phyloP scores from a whole-genome alignment of 2,113 vertebrate species.

The Polypterus senegalus region DNA sequence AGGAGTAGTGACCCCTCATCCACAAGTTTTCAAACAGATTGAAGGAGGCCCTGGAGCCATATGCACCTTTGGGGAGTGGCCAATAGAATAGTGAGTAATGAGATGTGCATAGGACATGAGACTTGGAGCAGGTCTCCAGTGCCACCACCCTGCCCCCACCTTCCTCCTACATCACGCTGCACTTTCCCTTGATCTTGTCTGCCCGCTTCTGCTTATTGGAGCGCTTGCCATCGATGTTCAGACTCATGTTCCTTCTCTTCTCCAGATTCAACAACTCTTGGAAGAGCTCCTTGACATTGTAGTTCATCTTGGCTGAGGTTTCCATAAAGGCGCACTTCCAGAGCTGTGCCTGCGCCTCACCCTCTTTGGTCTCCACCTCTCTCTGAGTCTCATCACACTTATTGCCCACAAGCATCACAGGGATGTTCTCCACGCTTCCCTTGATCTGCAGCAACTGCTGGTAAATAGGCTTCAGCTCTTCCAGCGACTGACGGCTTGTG shows the following conservation, averaged over 20 bases:
- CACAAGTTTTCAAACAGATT: too few relatives aligned
- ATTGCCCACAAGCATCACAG: constrained; percentile 94
- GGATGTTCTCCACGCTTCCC: constrained; percentile 80
- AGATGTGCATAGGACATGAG: too few relatives aligned
- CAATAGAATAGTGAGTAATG: too few relatives aligned
- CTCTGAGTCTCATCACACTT: constrained; percentile 92
- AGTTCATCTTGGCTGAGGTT: constrained; percentile 96
- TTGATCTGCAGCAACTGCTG: constrained; percentile 91
- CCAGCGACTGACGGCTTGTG: constrained; percentile 87
- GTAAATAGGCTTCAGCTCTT: constrained; percentile 92
- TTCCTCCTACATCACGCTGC: constrained; percentile 69
- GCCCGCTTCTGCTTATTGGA: constrained; percentile 81
- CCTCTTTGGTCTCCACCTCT: constrained; percentile 81
- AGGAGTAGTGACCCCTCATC: too few relatives aligned
- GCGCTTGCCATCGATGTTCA: constrained; percentile 83
- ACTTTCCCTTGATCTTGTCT: constrained; percentile 91
- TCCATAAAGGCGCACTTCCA: constrained; percentile 98
- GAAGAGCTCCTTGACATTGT: constrained; percentile 95
- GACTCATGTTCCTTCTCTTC: constrained; percentile 85
- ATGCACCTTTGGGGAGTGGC: too few relatives aligned
- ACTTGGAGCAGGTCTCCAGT: too few relatives aligned
- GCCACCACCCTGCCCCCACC: background rate
- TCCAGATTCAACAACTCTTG: constrained; percentile 94
- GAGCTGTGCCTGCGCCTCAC: constrained; percentile 76
- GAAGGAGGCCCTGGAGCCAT: too few relatives aligned